Percentiles rank a stretch among this genome's conserved stretches.
phyloP scores from a whole-genome alignment of 2,113 vertebrate genomes.

The Hemibagrus wyckioides region DNA sequence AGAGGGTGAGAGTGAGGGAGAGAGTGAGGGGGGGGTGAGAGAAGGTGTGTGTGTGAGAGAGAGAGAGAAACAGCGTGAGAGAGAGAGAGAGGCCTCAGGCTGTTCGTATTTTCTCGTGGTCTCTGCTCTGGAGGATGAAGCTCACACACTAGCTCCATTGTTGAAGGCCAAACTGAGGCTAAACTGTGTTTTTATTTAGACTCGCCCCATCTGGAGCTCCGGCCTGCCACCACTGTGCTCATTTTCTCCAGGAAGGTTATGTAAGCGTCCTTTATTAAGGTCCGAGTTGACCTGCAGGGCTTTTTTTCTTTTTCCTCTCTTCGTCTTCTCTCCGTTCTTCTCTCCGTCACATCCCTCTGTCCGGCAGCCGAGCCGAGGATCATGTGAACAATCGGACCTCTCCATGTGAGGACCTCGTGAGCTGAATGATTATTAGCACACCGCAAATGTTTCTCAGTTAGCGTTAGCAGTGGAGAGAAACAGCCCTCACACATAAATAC shows the following conservation, averaged over 20 bases:
- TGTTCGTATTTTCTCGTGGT: not conserved
- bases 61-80: not conserved
- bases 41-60: not conserved
- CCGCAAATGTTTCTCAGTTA: not conserved
- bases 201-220: slow-evolving; percentile 51
- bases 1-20: no score
- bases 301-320: no score
- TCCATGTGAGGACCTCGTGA: slow-evolving; percentile 33
- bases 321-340: not conserved
- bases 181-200: slow-evolving; percentile 61
- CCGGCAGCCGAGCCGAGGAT: slow-evolving; percentile 62
- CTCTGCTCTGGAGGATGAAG: slow-evolving; percentile 18
- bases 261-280: slow-evolving; percentile 61
- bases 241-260: slow-evolving; percentile 48
- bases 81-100: slow-evolving; percentile 8
- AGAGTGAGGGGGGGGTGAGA: no score
- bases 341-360: slow-evolving; percentile 52
- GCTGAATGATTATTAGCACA: not conserved
- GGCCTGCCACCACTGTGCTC: slow-evolving; percentile 36
- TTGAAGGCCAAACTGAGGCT: slow-evolving; percentile 44
- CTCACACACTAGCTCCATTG: slow-evolving; percentile 46
- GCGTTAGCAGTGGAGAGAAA: not conserved
- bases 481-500: not conserved
- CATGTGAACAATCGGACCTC: slow-evolving; percentile 74
- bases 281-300: slow-evolving; percentile 41